These are phyloP conservation scores for Oncopodura yosiiana DNA, from an alignment of 1,140 invertebrate genomes.

Conservation along the genomic window DNA sequence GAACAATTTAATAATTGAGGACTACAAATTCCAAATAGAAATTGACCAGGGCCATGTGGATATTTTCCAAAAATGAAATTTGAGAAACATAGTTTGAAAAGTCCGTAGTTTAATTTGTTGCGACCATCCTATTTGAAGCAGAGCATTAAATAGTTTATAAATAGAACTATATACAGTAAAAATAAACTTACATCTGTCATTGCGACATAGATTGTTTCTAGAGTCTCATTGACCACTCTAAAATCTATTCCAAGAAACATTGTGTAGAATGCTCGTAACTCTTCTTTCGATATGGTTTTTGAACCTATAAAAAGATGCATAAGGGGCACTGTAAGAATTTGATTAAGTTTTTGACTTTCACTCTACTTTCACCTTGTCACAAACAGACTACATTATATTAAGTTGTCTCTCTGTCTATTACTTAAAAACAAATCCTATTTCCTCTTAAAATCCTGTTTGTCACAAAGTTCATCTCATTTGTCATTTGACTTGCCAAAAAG, in stretches of 20 bases:
- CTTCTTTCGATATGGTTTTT: constrained; percentile 52
- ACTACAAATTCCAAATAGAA: constrained; percentile 53
- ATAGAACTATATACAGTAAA: no score
- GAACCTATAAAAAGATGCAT: no score
- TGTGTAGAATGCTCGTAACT: constrained; percentile 55
- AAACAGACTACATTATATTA: no score
- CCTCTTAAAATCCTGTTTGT: not conserved
- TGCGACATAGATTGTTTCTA: constrained; percentile 54
- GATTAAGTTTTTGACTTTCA: no score
- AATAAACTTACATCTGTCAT: constrained; percentile 57
- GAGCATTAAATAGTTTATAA: no score
- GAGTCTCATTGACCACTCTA: constrained; percentile 50
- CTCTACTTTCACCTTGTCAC: no score
- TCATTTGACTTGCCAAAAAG: not conserved
- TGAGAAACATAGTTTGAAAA: constrained; percentile 57
- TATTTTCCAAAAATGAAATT: constrained; percentile 60
- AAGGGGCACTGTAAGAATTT: no score
- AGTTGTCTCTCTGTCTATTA: no score
- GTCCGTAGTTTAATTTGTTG: constrained; percentile 50
- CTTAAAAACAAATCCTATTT: not conserved
- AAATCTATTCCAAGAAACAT: constrained; percentile 54
- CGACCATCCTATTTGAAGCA: constrained; percentile 60
- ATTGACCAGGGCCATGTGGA: constrained; percentile 61
- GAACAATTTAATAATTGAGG: constrained; percentile 47
- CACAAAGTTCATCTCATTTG: not conserved